These are phyloP conservation scores for Bicyclus anynana DNA, from an alignment of 1,140 invertebrate genomes.

Conservation along the genomic window DNA sequence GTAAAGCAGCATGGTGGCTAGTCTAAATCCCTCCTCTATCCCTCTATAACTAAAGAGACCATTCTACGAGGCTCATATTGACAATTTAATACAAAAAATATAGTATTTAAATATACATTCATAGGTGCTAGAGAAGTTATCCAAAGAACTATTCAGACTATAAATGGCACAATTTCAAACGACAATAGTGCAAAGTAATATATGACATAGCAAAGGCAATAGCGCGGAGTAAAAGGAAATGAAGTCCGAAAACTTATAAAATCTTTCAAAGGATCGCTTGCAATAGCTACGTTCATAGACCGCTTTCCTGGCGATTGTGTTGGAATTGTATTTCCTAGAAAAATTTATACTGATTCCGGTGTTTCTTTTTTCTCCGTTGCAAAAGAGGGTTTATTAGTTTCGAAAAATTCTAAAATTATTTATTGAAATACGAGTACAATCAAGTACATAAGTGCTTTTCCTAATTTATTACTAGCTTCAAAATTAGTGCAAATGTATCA, in stretches of 20 bases:
- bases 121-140: neutral
- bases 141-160: neutral
- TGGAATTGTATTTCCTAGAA: neutral
- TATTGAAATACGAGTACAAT: no score
- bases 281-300: neutral
- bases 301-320: neutral
- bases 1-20: no score
- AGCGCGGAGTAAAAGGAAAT: constrained; percentile 26
- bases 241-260: constrained; percentile 26
- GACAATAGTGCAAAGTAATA: neutral
- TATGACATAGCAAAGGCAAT: constrained; percentile 9
- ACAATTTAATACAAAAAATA: no score
- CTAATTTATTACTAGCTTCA: no score
- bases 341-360: constrained; percentile 1
- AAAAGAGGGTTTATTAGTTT: neutral
- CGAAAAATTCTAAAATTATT: no score
- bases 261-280: constrained; percentile 26
- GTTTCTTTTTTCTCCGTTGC: neutral
- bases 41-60: no score
- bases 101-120: no score
- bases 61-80: no score
- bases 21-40: no score
- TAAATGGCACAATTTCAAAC: constrained; percentile 1
- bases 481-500: no score
- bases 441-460: no score